phyloP scores from a whole-genome alignment of 2,797 vertebrate species.

The Chaenodraco wilsoni region DNA sequence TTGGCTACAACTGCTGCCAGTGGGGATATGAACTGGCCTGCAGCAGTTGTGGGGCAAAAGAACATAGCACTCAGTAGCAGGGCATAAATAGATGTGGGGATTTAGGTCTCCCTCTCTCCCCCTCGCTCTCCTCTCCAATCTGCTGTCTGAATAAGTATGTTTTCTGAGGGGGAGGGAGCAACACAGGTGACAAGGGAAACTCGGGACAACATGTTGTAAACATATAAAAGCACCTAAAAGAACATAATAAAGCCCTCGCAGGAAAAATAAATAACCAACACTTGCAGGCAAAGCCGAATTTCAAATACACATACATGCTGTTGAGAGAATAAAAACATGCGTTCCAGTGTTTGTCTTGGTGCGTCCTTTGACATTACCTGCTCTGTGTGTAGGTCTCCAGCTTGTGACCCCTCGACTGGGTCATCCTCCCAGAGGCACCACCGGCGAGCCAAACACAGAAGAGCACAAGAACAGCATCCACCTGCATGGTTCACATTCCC shows the following conservation, averaged over 20 bases:
- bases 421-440: slow-evolving; percentile 68
- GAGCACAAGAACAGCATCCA: slow-evolving; percentile 80
- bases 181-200: slow-evolving; percentile 70
- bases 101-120: slow-evolving; percentile 73
- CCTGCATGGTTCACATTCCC: slow-evolving; percentile 84
- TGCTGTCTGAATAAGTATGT: slow-evolving; percentile 69
- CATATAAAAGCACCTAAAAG: slow-evolving; percentile 20
- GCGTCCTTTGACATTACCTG: slow-evolving; percentile 74
- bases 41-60: slow-evolving; percentile 65
- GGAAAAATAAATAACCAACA: background rate
- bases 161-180: slow-evolving; percentile 51
- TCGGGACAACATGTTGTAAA: slow-evolving; percentile 51
- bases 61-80: slow-evolving; percentile 63
- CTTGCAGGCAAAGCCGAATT: background rate
- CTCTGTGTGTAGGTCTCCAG: slow-evolving; percentile 82
- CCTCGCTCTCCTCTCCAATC: slow-evolving; percentile 66
- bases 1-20: slow-evolving; percentile 55
- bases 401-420: slow-evolving; percentile 74
- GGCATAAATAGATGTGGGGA: slow-evolving; percentile 78
- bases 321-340: background rate
- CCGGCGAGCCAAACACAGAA: slow-evolving; percentile 76
- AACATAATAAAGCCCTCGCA: slow-evolving; percentile 2
- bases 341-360: background rate
- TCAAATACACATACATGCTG: background rate
- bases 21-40: slow-evolving; percentile 45